phyloP scores from a whole-genome alignment of 2,113 vertebrate genomes.

The Lucifuga dentata region DNA sequence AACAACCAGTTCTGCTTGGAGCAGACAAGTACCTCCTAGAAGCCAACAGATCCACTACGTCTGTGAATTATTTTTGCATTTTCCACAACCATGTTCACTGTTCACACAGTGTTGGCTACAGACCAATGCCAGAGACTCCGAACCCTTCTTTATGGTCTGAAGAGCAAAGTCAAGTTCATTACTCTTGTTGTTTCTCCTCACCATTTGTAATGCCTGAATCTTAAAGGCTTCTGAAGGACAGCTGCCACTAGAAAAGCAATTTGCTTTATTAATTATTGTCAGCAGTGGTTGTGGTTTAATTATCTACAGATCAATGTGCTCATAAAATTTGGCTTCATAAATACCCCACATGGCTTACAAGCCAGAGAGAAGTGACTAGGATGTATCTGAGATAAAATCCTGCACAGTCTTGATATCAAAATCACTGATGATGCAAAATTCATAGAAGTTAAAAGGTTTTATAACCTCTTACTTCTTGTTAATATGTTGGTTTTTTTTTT shows the following conservation, averaged over 20 bases:
- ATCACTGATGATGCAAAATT: neutral
- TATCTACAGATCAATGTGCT: neutral
- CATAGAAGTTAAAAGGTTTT: neutral
- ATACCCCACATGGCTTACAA: too few relatives aligned
- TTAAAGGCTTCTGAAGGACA: too few relatives aligned
- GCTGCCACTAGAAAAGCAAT: neutral
- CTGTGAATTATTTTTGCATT: constrained; percentile 5
- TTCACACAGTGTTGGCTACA: too few relatives aligned
- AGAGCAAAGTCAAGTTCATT: constrained; percentile 49
- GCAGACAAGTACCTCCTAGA: constrained; percentile 54
- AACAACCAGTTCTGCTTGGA: too few relatives aligned
- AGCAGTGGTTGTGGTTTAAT: neutral
- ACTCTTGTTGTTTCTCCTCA: too few relatives aligned
- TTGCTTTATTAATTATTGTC: neutral
- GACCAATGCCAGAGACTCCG: too few relatives aligned
- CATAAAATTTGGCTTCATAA: neutral
- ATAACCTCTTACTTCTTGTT: too few relatives aligned
- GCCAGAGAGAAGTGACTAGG: too few relatives aligned
- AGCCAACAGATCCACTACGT: constrained; percentile 21
- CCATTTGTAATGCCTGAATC: neutral
- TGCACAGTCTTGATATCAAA: too few relatives aligned
- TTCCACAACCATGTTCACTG: too few relatives aligned
- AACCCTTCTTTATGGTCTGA: too few relatives aligned
- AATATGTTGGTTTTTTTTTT: constrained; percentile 16
- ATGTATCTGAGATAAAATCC: too few relatives aligned